A percentile compares a stretch with the other conserved stretches of the same genome.
These are phyloP conservation scores for Chrysolina oricalcia DNA, from an alignment of 2,888 invertebrate species.

Conservation along the genomic window DNA sequence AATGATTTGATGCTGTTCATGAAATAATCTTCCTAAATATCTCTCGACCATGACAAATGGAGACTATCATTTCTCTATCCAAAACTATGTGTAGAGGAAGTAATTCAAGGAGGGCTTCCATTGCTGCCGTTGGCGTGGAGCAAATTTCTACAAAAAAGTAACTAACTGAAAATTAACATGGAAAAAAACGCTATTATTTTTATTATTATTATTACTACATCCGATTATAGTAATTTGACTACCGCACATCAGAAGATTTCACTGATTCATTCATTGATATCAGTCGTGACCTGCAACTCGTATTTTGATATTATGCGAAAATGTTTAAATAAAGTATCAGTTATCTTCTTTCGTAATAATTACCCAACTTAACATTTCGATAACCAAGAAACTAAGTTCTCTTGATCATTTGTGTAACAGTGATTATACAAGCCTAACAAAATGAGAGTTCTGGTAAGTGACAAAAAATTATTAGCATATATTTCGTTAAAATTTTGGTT, in stretches of 20 bases:
- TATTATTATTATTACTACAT: no score
- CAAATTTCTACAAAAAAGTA: no score
- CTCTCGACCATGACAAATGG: no score
- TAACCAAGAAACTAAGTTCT: background rate
- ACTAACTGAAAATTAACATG: no score
- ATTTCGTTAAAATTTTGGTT: background rate
- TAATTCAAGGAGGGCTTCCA: no score
- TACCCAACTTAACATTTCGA: background rate
- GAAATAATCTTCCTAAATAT: no score
- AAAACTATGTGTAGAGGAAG: no score
- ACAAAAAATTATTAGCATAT: background rate
- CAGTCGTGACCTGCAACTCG: background rate
- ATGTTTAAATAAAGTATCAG: background rate
- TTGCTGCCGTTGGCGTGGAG: no score
- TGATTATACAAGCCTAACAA: background rate
- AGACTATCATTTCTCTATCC: no score
- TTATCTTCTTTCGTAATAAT: conserved; percentile 2
- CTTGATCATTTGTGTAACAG: background rate
- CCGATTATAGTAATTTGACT: background rate
- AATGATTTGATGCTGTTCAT: no score
- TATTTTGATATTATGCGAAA: background rate
- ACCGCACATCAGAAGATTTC: background rate
- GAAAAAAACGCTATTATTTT: no score
- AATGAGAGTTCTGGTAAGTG: conserved; percentile 27
- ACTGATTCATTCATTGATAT: background rate